Conservation (phyloP, 2,888 invertebrate species). For the Micropterix aruncella region DNA sequence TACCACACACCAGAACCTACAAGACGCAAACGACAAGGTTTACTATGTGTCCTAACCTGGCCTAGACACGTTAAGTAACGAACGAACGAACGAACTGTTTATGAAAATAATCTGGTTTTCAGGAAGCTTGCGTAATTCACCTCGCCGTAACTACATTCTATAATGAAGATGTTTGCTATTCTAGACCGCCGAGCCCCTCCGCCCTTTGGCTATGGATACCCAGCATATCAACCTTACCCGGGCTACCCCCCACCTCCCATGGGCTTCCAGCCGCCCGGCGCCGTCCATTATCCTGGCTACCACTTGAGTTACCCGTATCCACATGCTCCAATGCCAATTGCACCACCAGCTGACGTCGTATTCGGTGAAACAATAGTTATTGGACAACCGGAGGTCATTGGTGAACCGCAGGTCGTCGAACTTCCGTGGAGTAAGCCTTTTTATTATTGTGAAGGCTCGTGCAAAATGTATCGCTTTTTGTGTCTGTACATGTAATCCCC, state of each 20-base stretch:
- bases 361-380: no score
- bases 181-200: background rate
- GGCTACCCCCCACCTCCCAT: background rate
- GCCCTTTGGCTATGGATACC: no score
- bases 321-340: background rate
- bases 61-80: no score
- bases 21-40: no score
- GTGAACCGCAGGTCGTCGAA: background rate
- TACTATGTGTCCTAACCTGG: no score
- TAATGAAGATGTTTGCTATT: no score
- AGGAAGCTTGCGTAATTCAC: no score
- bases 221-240: background rate
- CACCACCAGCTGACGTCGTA: background rate
- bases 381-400: background rate
- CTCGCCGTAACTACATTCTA: no score
- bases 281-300: background rate
- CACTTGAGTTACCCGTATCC: background rate
- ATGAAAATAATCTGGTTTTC: no score
- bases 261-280: background rate
- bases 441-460: background rate
- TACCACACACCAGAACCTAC: no score
- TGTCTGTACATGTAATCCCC: no score
- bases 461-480: background rate
- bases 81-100: no score
- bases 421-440: slow-evolving; percentile 1